Percentiles rank a stretch among this genome's conserved stretches.
These are phyloP conservation scores for Reticulitermes speratus DNA, from an alignment of 1,140 invertebrate genomes.

Conservation along the genomic window DNA sequence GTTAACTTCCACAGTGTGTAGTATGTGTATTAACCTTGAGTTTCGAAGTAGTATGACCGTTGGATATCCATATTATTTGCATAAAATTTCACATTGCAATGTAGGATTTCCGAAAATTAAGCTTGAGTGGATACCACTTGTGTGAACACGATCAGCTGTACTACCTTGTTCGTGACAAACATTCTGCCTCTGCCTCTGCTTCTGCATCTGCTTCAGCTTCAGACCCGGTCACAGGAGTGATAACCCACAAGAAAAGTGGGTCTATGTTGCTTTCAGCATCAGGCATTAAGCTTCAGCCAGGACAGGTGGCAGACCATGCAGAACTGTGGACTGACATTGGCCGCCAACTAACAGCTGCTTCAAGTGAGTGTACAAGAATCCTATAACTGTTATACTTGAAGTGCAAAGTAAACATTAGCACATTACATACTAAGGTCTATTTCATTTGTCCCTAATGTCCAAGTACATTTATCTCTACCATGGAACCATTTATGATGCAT, in stretches of 20 bases:
- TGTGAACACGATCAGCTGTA: constrained; percentile 59
- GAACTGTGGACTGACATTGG: constrained; percentile 28
- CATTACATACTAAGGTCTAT: too few species aligned
- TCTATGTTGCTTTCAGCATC: constrained; percentile 9
- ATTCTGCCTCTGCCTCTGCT: background rate
- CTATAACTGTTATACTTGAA: too few species aligned
- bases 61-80: too few species aligned
- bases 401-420: too few species aligned
- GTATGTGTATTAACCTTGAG: too few species aligned
- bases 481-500: too few species aligned
- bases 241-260: background rate
- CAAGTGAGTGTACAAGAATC: background rate
- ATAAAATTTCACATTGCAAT: too few species aligned
- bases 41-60: too few species aligned
- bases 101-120: constrained; percentile 62
- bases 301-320: background rate
- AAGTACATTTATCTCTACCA: too few species aligned
- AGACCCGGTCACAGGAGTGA: background rate
- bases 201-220: background rate
- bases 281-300: constrained; percentile 17
- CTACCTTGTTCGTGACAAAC: constrained; percentile 56
- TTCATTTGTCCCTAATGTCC: too few species aligned
- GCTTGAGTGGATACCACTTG: constrained; percentile 61
- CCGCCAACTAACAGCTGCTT: constrained; percentile 32
- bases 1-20: too few species aligned